Conservation (phyloP, 2,888 invertebrate species). For the Scaptomyza caliginosa region DNA sequence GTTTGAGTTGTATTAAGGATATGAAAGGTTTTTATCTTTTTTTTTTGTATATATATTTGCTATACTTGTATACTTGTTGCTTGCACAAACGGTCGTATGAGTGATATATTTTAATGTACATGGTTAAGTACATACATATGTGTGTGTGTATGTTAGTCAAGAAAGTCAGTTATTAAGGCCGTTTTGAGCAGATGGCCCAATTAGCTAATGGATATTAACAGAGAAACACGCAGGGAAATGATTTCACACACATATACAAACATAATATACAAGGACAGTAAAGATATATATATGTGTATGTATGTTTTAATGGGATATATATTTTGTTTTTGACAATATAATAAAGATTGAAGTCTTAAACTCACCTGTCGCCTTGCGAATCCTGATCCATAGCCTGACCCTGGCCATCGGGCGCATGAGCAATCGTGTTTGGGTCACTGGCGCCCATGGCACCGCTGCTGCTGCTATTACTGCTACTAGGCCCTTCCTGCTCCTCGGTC, state of each 20-base stretch:
- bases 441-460: conserved; percentile 11
- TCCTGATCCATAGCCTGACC: conserved; percentile 40
- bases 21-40: too few species aligned
- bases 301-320: conserved; percentile 9
- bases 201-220: conserved; percentile 73
- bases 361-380: conserved; percentile 64
- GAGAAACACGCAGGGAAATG: conserved; percentile 27
- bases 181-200: conserved; percentile 52
- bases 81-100: too few species aligned
- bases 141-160: background rate
- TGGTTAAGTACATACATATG: background rate
- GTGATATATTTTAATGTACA: conserved; percentile 2
- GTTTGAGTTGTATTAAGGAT: too few species aligned
- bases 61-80: background rate
- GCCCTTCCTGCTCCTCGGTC: conserved; percentile 43
- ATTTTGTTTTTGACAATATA: conserved; percentile 1
- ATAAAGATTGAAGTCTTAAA: conserved; percentile 12
- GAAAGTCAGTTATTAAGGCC: conserved; percentile 19
- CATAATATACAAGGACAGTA: background rate
- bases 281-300: background rate
- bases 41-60: background rate
- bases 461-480: conserved; percentile 44
- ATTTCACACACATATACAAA: conserved; percentile 19
- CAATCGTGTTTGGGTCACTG: background rate
- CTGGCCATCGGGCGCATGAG: conserved; percentile 7